Conservation (phyloP, 2,797 vertebrate genomes). For the Vireo griseus region DNA sequence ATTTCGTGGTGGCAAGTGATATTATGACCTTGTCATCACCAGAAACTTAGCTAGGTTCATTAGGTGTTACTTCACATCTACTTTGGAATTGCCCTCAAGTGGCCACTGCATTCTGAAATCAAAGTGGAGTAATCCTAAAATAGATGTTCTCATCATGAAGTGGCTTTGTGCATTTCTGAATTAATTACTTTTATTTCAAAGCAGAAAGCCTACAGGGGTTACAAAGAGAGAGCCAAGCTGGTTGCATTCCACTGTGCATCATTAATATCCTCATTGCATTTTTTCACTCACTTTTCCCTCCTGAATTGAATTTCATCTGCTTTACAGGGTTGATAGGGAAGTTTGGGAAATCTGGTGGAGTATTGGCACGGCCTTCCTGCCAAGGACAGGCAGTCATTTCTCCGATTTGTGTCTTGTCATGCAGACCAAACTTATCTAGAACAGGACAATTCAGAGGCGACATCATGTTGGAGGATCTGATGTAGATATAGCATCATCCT, state of each 20-base stretch:
- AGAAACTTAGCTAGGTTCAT: neutral
- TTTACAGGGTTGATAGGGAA: neutral
- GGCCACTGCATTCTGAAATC: neutral
- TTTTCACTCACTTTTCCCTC: neutral
- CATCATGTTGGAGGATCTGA: neutral
- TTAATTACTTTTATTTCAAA: slow-evolving; percentile 17
- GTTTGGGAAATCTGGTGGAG: neutral
- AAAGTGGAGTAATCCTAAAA: neutral
- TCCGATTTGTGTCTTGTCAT: neutral
- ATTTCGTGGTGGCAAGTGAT: neutral
- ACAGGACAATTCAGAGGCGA: neutral
- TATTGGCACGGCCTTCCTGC: neutral
- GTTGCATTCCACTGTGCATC: neutral
- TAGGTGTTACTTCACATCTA: neutral
- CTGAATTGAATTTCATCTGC: neutral
- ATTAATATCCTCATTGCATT: neutral
- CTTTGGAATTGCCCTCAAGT: neutral
- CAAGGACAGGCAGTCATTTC: neutral
- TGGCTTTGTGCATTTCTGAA: neutral
- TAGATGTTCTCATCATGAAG: neutral
- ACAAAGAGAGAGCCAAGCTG: neutral
- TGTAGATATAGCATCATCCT: neutral
- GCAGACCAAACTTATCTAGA: neutral
- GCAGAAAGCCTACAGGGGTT: neutral
- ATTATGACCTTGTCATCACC: neutral